Evolutionary conservation across 1,140 invertebrate genomes (phyloP).

Genomic region (Lordiphosa collinella): DNA sequence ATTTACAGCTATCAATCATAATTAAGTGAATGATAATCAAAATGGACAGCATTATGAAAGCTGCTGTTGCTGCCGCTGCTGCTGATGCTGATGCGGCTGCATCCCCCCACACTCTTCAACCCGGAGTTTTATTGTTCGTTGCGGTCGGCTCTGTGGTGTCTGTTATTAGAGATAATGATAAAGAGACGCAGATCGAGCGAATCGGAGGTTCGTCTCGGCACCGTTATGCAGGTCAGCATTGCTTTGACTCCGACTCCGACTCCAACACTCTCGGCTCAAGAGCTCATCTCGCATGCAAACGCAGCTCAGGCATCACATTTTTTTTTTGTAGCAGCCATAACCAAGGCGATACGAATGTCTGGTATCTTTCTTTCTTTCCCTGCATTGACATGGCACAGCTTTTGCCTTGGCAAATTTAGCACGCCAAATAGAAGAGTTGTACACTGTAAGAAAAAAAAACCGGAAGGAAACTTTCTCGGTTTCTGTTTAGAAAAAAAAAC

Average conservation of each 20-base stretch:
- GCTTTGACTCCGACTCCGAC: neutral
- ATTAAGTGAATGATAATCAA: conserved; percentile 78
- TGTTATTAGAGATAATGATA: conserved; percentile 72
- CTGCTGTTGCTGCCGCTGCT: conserved; percentile 4
- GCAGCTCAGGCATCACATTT: conserved; percentile 21
- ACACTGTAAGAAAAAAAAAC: neutral
- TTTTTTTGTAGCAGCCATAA: conserved; percentile 4
- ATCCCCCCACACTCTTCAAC: neutral
- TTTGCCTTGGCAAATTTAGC: conserved; percentile 64
- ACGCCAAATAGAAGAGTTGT: conserved; percentile 37
- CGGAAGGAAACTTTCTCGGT: too few relatives aligned
- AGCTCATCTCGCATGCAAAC: conserved; percentile 71
- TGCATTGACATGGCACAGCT: conserved; percentile 60
- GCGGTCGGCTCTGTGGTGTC: conserved; percentile 26
- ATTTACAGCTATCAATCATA: conserved; percentile 78
- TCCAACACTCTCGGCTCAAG: conserved; percentile 8
- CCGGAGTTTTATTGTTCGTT: conserved; percentile 15
- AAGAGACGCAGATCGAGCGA: conserved; percentile 60
- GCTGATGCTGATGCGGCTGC: neutral
- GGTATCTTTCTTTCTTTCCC: conserved; percentile 24
- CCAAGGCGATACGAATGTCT: conserved; percentile 47
- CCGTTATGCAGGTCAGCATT: conserved; percentile 67
- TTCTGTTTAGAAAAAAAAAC: too few relatives aligned
- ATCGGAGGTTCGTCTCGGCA: conserved; percentile 48
- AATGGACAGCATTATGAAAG: conserved; percentile 70